Evolutionary conservation across 2,797 vertebrate species (phyloP), one percentile per base, ranked within the genome.

Genomic region (Periophthalmus magnuspinnatus): DNA sequence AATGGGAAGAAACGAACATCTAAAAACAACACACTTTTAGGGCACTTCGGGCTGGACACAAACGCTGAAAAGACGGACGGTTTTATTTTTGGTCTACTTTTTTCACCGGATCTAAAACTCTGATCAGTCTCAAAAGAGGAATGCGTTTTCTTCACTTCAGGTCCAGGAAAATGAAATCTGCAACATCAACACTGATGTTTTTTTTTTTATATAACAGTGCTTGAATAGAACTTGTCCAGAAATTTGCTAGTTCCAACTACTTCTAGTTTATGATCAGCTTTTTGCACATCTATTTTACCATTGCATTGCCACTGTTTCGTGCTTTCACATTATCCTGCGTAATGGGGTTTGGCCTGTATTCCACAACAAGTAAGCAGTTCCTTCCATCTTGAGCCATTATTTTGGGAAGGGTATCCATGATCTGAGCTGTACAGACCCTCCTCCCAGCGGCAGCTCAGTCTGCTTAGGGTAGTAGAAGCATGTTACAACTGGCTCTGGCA

Each of bases 1-100:
- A 69, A 68, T 10, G 22, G 61, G 61, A 47, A 45, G 24, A 65
- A 65, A 24, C 24, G 45, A 50, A 61, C 36, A 38, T 61, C 59
- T 61, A 41, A 61, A 61, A 61, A 61, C 59, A 45, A 45, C 41
- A 61, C 32, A 61, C 28, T 38, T 59, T 61, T 21, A 13, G 8
- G 34, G 19, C 19, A 61, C 59, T 38, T 61, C 3, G 13, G 58
- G 28, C 45, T 28, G 28, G 22, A 45, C 28, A 71, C 19, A 48
- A 59, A 76, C 41, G 56, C 55, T 2, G 14, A 57, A 16, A 57
- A 32, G 55, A 28, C 22, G 55, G 55, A 32, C 1, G 6, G 14
- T 57, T 54, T 54, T 57, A 56, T 6, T 56, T 28, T 28, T 1
- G 11, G 22, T 5, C 11, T 9, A 22, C 54, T 55, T 57, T 56